Conservation (phyloP, 2,113 vertebrate species). For the Apodemus sylvaticus region DNA sequence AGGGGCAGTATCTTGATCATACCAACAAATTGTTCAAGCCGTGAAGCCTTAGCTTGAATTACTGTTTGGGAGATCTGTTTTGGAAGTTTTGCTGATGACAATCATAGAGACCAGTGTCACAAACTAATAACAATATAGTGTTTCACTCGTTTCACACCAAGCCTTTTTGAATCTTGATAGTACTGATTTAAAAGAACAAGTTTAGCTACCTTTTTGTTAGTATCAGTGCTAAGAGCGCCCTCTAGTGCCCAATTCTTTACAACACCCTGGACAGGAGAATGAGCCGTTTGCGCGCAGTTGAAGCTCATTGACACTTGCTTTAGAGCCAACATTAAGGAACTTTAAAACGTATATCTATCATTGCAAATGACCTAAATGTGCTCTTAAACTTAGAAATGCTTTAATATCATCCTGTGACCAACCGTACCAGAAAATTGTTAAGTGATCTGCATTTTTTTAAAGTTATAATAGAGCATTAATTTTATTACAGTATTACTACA, state of each 20-base stretch:
- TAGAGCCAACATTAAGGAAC: conserved; percentile 50
- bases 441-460: conserved; percentile 68
- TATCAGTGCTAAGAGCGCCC: conserved; percentile 88
- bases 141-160: conserved; percentile 83
- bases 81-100: conserved; percentile 79
- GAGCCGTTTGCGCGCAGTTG: not conserved
- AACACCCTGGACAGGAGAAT: not conserved
- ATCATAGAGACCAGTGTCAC: conserved; percentile 75
- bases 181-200: conserved; percentile 74
- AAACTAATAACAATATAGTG: conserved; percentile 85
- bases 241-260: conserved; percentile 80
- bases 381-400: conserved; percentile 64
- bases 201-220: not conserved
- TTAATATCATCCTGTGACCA: conserved; percentile 37
- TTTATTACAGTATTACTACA: conserved; percentile 42
- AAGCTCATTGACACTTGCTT: conserved; percentile 45
- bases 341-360: conserved; percentile 67
- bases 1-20: conserved; percentile 10
- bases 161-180: conserved; percentile 81
- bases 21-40: conserved; percentile 64
- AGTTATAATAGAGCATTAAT: conserved; percentile 61
- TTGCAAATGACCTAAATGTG: conserved; percentile 34
- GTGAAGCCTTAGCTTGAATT: conserved; percentile 83
- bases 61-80: conserved; percentile 82
- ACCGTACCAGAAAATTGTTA: conserved; percentile 46